phyloP scores from a whole-genome alignment of 2,888 invertebrate species.

The Dryobotodes eremita region DNA sequence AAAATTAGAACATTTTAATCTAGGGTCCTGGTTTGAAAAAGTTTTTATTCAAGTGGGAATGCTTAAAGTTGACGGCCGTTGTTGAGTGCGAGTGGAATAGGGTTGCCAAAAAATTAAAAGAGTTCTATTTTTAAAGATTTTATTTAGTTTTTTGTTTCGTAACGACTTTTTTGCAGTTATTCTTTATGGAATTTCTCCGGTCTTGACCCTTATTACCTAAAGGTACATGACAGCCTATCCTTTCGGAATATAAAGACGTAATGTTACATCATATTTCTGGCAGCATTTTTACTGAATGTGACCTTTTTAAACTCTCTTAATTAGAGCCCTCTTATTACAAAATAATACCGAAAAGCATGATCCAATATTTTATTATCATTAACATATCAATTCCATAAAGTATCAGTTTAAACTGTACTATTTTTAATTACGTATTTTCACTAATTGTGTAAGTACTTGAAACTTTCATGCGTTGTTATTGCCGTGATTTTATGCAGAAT shows the following conservation, averaged over 20 bases:
- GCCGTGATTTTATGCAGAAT: constrained; percentile 6
- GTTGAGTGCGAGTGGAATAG: constrained; percentile 63
- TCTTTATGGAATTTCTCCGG: background rate
- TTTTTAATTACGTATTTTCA: constrained; percentile 32
- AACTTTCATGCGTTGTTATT: constrained; percentile 1
- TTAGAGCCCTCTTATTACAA: too few species aligned
- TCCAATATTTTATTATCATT: background rate
- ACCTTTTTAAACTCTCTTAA: background rate
- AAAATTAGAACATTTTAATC: constrained; percentile 70
- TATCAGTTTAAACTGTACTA: background rate
- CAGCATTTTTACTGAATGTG: background rate
- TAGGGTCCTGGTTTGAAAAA: constrained; percentile 70
- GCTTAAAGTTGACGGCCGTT: constrained; percentile 72
- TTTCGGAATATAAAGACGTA: background rate
- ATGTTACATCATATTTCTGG: background rate
- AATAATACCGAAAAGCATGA: background rate
- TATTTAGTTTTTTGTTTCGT: background rate
- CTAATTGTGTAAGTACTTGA: constrained; percentile 50
- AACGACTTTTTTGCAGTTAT: background rate
- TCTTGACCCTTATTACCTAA: background rate
- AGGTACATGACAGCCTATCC: too few species aligned
- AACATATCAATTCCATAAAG: constrained; percentile 3
- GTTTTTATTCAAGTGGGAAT: constrained; percentile 73
- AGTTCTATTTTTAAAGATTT: background rate
- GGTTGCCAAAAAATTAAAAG: constrained; percentile 59